Conservation (phyloP, 2,888 invertebrate genomes). For the Chrysolina oricalcia region DNA sequence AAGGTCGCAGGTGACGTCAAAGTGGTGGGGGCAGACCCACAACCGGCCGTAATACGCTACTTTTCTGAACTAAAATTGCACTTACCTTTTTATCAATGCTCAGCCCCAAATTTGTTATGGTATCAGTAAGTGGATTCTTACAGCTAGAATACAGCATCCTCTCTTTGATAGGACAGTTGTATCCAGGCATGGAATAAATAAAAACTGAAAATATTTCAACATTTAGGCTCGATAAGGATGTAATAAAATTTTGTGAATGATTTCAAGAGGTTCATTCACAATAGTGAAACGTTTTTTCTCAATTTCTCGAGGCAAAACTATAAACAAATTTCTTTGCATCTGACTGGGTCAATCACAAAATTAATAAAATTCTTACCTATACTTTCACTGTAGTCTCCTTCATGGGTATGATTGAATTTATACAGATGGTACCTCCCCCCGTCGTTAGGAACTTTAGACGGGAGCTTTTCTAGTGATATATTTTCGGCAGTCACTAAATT, state of each 20-base stretch:
- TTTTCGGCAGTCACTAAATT: slow-evolving; percentile 85
- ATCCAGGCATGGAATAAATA: slow-evolving; percentile 99
- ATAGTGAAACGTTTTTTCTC: no score
- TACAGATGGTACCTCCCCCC: slow-evolving; percentile 93
- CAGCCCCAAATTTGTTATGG: slow-evolving; percentile 85
- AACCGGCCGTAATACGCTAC: no score
- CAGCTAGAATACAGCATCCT: slow-evolving; percentile 99
- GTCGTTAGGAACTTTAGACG: slow-evolving; percentile 87
- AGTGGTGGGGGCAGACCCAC: no score
- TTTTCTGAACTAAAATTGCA: slow-evolving; percentile 33
- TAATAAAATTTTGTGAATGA: no score
- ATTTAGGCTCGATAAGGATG: no score
- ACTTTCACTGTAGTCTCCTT: slow-evolving; percentile 91
- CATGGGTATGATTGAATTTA: slow-evolving; percentile 92
- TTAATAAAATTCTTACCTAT: slow-evolving; percentile 76
- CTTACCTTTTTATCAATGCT: slow-evolving; percentile 90
- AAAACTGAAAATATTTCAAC: slow-evolving; percentile 81
- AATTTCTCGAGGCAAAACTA: no score
- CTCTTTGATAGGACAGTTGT: slow-evolving; percentile 95
- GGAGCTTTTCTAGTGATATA: slow-evolving; percentile 80
- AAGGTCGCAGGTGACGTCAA: no score
- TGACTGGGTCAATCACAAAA: no score
- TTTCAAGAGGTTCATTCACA: no score
- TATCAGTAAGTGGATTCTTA: slow-evolving; percentile 91
- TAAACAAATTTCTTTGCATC: no score